Evolutionary conservation across 1,140 invertebrate species (phyloP), one percentile per base, ranked within the genome.

Genomic region (Harpegnathos saltator): DNA sequence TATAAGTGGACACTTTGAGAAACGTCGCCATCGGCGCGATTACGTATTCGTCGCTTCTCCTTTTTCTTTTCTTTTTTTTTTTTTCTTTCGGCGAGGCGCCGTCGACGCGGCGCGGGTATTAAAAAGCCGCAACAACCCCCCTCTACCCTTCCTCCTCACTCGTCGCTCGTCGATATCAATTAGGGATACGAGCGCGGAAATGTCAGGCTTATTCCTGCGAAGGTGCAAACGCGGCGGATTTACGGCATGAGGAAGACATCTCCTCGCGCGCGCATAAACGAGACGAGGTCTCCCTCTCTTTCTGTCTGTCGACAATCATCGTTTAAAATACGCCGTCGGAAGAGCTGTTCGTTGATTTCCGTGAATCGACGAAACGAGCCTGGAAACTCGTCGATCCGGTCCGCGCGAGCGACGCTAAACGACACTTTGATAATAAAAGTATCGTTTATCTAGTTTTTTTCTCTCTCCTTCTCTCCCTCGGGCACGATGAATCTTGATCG

Each of bases 1-100:
- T 77, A 77, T 77, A 77, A 66, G 11, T n/a, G 26, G 26, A 77
- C 44, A 11, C 29, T 77, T 66, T 56, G 61, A 77, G 74, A 66
- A 77, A 77, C 19, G 44, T 77, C 17, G 22, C 19, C 56, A 44
- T 59, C 73, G 26, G 38, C 26, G 26, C 48, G 74, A 66, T 77
- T 52, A 77, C 50, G 22, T 38, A 66, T 66, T 33, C 26, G 7
- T 75, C 29, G 9, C 26, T 52, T 56, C 26, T 77, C 14, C 54
- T 59, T 52, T 38, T 66, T 19, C 5, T 56, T 5, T 19, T 19
- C 22, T 56, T 9, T 3, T 56, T 77, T 19, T 19, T 56, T 19
- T 19, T 19, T 56, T 22, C n/a, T 0, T 56, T 15, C 26, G 29
- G 15, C 44, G 24, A n/a, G 24, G 48, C 26, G 14, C 3, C 19